Conservation (phyloP, 2,888 invertebrate species). For the Ochropleura plecta region DNA sequence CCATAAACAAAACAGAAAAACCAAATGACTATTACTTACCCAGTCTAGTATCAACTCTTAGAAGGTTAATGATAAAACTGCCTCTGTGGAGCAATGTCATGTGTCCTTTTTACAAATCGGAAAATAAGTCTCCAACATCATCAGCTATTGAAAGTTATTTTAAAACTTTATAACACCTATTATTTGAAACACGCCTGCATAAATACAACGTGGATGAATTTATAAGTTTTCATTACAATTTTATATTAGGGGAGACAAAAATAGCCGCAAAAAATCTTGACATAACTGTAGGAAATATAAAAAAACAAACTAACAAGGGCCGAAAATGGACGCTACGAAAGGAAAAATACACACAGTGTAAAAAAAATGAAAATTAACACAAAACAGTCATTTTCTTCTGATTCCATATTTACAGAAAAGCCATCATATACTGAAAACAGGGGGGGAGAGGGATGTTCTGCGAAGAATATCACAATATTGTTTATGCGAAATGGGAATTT, state of each 20-base stretch:
- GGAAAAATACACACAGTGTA: background rate
- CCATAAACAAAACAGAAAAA: background rate
- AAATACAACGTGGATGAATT: conserved; percentile 32
- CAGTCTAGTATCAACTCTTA: conserved; percentile 18
- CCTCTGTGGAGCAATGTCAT: conserved; percentile 30
- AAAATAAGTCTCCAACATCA: conserved; percentile 22
- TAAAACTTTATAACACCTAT: conserved; percentile 26
- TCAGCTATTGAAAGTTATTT: conserved; percentile 17
- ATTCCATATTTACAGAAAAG: conserved; percentile 24
- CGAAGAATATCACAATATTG: conserved; percentile 17
- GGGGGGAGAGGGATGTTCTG: conserved; percentile 27
- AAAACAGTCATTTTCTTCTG: conserved; percentile 2
- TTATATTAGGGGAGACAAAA: conserved; percentile 8
- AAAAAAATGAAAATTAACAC: background rate
- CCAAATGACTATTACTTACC: conserved; percentile 12
- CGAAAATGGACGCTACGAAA: conserved; percentile 1
- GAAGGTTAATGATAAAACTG: conserved; percentile 30
- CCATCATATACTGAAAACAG: conserved; percentile 19
- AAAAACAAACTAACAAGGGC: conserved; percentile 3
- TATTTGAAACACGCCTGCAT: conserved; percentile 31
- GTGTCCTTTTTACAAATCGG: conserved; percentile 33
- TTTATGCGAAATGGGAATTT: conserved; percentile 36
- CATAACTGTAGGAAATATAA: background rate
- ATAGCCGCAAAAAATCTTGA: conserved; percentile 6
- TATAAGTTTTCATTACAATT: conserved; percentile 1